Conservation (phyloP, 2,113 vertebrate genomes). For the Sula dactylatra region DNA sequence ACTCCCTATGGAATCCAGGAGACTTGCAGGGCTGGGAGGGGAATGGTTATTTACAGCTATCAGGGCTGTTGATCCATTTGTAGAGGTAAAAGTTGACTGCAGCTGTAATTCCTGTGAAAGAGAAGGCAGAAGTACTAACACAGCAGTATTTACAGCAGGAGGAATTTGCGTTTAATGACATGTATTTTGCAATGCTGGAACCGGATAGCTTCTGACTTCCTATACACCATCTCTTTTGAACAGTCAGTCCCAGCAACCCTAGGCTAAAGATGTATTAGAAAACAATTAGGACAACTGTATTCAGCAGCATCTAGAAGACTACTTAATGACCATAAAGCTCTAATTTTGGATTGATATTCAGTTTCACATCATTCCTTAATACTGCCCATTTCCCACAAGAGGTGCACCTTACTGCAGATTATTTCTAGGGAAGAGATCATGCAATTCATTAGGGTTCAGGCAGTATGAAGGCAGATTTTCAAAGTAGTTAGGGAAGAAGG, state of each 20-base stretch:
- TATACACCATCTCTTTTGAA: background rate
- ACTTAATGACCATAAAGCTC: background rate
- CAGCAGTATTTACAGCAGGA: background rate
- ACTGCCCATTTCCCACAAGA: background rate
- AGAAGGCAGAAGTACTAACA: slow-evolving; percentile 47
- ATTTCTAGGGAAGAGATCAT: background rate
- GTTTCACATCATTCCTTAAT: background rate
- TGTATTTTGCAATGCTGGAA: background rate
- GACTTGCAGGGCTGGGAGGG: slow-evolving; percentile 41
- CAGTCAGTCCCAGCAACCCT: background rate
- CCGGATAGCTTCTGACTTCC: background rate
- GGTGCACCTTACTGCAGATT: background rate
- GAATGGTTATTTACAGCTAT: slow-evolving; percentile 63
- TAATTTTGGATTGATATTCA: background rate
- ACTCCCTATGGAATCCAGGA: slow-evolving; percentile 63
- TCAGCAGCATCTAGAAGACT: background rate
- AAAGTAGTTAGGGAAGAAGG: background rate
- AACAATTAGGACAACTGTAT: background rate
- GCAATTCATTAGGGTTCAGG: background rate
- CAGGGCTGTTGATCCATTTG: slow-evolving; percentile 68
- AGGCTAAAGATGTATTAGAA: background rate
- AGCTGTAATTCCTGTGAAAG: slow-evolving; percentile 77
- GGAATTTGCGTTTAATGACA: background rate
- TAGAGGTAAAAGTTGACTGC: slow-evolving; percentile 70
- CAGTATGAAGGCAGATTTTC: background rate